Evolutionary conservation across 2,888 invertebrate species (phyloP), one percentile per base, ranked within the genome.

Genomic region (Lasius platythorax): DNA sequence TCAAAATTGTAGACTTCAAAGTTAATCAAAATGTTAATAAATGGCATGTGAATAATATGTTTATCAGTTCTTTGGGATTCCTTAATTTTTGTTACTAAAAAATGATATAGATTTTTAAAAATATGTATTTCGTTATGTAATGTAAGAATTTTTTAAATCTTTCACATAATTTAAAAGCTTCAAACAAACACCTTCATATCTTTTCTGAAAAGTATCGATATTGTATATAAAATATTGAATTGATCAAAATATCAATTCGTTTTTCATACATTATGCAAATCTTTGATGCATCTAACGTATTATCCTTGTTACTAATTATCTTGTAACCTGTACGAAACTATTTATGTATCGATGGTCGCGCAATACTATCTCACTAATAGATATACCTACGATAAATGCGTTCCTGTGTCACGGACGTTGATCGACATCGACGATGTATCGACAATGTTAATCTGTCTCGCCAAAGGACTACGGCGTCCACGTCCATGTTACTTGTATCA

Each of bases 381-480:
- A 79, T 79, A 61, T 61, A 53, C 8, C n/a, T 53, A 61, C 79
- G 79, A 79, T 46, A 81, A 81, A 81, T 61, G 61, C 37, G 74
- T 73, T 72, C 30, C 61, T 28, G 8, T 61, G 61, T 81, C 74
- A 61, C 33, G 61, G 61, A 74, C 43, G 37, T 74, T 81, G 79
- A 81, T 73, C 23, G 79, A 81, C 79, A 43, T 61, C 74, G 79
- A 74, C 79, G 46, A 81, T 28, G 61, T 61, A 81, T 73, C 79
- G 79, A 73, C 74, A 81, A 63, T 81, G 74, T 81, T 73, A 81
- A 81, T 81, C 79, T 73, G 46, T 79, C 70, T 72, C 72, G 79
- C 33, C 18, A 43, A 61, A 73, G 79, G 12, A 46, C n/a, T 73
- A 61, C 58, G 43, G 33, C 23, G 43, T 58, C 73, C 73, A 11